phyloP scores from a whole-genome alignment of 2,888 invertebrate genomes.

The Leptopterna dolabrata region DNA sequence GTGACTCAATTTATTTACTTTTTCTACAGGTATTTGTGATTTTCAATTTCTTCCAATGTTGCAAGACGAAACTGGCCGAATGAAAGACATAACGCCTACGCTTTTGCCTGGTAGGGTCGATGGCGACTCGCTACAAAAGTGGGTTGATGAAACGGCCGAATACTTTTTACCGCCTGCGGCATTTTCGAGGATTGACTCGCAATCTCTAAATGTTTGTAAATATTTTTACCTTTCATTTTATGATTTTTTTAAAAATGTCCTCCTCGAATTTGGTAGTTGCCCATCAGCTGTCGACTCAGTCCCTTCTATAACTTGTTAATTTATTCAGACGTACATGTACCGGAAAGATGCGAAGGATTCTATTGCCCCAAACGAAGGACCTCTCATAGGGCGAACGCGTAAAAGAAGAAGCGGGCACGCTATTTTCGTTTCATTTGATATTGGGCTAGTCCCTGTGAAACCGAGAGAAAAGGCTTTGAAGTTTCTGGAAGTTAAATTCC shows the following conservation, averaged over 20 bases:
- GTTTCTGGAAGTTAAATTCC: conserved; percentile 67
- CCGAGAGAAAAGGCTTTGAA: conserved; percentile 71
- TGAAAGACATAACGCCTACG: conserved; percentile 74
- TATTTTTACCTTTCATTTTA: not conserved
- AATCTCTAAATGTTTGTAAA: conserved; percentile 54
- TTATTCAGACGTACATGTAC: conserved; percentile 64
- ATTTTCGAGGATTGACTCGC: conserved; percentile 81
- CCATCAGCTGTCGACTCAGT: too few species aligned
- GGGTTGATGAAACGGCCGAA: conserved; percentile 72
- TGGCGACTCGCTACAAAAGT: conserved; percentile 67
- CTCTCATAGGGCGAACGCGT: conserved; percentile 70
- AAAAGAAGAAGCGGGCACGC: conserved; percentile 72
- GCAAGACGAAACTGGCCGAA: conserved; percentile 66
- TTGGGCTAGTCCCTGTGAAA: conserved; percentile 74
- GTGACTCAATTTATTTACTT: not conserved
- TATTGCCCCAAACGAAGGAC: conserved; percentile 63
- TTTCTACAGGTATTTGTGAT: conserved; percentile 81
- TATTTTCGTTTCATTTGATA: conserved; percentile 74
- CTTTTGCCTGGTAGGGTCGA: conserved; percentile 73
- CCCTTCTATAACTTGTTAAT: not conserved
- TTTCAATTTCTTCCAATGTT: conserved; percentile 89
- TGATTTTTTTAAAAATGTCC: too few species aligned
- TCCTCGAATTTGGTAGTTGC: too few species aligned
- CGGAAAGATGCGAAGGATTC: conserved; percentile 63
- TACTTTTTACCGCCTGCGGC: conserved; percentile 80